Conservation (phyloP, 2,797 vertebrate species). For the Neomorphus geoffroyi region DNA sequence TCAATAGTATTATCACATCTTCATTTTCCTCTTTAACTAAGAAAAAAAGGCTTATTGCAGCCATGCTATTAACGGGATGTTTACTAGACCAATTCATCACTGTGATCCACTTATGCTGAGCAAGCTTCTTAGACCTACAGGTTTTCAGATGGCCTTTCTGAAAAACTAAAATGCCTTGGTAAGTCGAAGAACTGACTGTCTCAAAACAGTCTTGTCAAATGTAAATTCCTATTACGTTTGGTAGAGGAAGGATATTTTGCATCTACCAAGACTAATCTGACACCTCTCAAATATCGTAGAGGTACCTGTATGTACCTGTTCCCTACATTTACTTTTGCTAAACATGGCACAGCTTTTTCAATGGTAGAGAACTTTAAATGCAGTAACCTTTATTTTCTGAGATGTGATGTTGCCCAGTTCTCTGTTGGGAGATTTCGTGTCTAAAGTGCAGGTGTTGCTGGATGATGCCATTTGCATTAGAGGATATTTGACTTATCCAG, state of each 20-base stretch:
- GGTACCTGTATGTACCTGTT: neutral
- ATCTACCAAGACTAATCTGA: neutral
- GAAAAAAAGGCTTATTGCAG: neutral
- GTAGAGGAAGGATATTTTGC: neutral
- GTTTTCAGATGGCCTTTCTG: neutral
- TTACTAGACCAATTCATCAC: neutral
- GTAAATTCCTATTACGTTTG: neutral
- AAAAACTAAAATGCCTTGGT: neutral
- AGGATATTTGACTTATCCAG: neutral
- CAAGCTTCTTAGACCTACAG: neutral
- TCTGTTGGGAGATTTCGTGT: neutral
- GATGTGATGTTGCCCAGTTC: neutral
- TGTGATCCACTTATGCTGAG: neutral
- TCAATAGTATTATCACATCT: neutral
- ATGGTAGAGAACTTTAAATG: neutral
- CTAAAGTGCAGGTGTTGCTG: neutral
- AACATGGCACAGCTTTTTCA: neutral
- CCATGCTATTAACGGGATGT: neutral
- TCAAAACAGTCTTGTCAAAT: neutral
- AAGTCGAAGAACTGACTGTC: neutral
- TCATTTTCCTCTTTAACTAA: neutral
- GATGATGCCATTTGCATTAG: neutral
- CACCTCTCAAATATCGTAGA: neutral
- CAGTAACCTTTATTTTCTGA: neutral
- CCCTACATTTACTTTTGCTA: neutral